phyloP scores from a whole-genome alignment of 2,888 invertebrate genomes.

The Micoletzkya japonica region DNA sequence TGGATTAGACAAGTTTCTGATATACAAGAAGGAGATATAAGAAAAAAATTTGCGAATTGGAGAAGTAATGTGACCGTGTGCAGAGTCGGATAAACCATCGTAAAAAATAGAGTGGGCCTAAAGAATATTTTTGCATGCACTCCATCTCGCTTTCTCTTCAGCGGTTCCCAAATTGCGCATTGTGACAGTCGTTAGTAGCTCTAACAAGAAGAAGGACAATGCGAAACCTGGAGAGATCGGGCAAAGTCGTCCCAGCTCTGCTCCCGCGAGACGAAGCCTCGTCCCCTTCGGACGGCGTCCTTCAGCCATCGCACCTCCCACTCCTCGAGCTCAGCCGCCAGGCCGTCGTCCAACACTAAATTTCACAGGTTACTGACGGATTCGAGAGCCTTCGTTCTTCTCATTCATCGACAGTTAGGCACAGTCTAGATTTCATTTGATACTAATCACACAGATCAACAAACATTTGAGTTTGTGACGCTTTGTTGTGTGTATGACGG shows the following conservation, averaged over 20 bases:
- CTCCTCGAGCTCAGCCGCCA: slow-evolving; percentile 21
- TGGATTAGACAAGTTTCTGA: background rate
- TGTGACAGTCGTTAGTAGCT: too few species aligned
- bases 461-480: too few species aligned
- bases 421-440: background rate
- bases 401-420: background rate
- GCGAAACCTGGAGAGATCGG: background rate
- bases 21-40: background rate
- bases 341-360: background rate
- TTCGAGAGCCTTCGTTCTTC: background rate
- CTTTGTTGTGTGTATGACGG: too few species aligned
- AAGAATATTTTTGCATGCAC: too few species aligned
- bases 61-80: too few species aligned
- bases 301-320: slow-evolving; percentile 21
- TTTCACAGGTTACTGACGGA: background rate
- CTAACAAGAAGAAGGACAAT: background rate
- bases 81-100: too few species aligned
- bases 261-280: background rate
- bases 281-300: slow-evolving; percentile 1
- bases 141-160: too few species aligned
- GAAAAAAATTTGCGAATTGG: too few species aligned
- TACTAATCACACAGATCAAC: too few species aligned
- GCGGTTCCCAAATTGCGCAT: too few species aligned
- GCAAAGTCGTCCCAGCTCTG: background rate
- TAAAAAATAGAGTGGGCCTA: too few species aligned